Conservation (phyloP, 2,113 vertebrate genomes). For the Vulpes lagopus region DNA sequence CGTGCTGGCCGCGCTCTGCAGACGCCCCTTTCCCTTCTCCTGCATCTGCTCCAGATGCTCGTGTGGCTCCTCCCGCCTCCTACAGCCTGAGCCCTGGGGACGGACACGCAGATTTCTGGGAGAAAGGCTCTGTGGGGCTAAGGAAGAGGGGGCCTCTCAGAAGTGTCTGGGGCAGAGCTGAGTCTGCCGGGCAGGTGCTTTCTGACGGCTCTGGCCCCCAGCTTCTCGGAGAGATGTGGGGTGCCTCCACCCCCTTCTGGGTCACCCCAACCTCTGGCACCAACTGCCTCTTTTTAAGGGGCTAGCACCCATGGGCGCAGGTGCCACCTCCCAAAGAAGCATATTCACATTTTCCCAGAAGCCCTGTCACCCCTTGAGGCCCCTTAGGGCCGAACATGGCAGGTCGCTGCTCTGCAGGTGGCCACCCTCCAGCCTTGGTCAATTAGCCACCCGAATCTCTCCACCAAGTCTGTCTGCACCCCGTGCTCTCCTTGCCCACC, state of each 20-base stretch:
- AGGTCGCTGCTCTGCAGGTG: neutral
- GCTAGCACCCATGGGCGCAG: neutral
- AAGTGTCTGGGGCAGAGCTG: neutral
- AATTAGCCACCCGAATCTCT: neutral
- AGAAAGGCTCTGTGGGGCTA: neutral
- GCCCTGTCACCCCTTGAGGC: neutral
- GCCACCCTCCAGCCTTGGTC: neutral
- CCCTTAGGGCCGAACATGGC: neutral
- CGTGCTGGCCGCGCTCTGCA: neutral
- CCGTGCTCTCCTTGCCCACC: neutral
- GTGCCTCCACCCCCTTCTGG: neutral
- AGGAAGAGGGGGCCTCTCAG: neutral
- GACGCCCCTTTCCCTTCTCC: neutral
- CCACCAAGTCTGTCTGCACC: neutral
- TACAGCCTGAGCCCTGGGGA: neutral
- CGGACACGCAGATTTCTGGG: neutral
- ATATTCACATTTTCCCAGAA: neutral
- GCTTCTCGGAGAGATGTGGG: neutral
- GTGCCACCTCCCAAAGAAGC: neutral
- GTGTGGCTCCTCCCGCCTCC: neutral
- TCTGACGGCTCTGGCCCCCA: too few species aligned
- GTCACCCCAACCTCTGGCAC: neutral
- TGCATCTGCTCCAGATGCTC: neutral
- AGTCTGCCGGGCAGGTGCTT: neutral
- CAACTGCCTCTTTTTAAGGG: accelerated